Conservation (phyloP, 2,888 invertebrate species). For the Ditula angustiorana region DNA sequence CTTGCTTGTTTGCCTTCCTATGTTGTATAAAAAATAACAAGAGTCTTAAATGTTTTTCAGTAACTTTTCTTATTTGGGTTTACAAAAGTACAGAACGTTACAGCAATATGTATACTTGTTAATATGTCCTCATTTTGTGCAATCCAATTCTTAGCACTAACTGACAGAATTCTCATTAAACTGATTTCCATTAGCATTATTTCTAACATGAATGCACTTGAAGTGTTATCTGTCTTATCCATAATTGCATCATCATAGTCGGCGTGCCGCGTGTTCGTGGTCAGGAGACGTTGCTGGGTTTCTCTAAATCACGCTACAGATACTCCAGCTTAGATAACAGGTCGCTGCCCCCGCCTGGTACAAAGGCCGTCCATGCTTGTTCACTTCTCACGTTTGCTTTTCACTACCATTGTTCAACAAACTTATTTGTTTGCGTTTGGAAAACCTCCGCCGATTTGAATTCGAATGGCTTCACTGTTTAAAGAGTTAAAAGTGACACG, state of each 20-base stretch:
- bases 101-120: too few relatives aligned
- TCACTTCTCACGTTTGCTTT: constrained; percentile 60
- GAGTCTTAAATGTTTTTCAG: too few relatives aligned
- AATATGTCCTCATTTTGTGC: too few relatives aligned
- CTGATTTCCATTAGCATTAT: not conserved
- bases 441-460: constrained; percentile 29
- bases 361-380: constrained; percentile 48
- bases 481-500: constrained; percentile 18
- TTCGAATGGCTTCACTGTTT: constrained; percentile 19
- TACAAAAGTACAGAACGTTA: not conserved
- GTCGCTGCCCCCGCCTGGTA: constrained; percentile 49
- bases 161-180: constrained; percentile 5
- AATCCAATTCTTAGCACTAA: not conserved
- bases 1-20: too few relatives aligned
- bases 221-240: constrained; percentile 26
- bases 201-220: constrained; percentile 3
- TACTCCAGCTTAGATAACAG: constrained; percentile 55
- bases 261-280: constrained; percentile 21
- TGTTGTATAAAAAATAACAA: too few relatives aligned
- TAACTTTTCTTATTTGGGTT: too few relatives aligned
- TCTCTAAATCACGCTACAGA: constrained; percentile 47
- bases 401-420: constrained; percentile 54
- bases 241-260: constrained; percentile 31
- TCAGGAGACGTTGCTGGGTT: constrained; percentile 41
- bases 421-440: constrained; percentile 46